Evolutionary conservation across 2,888 invertebrate genomes (phyloP).

Genomic region (Aplocera efformata): DNA sequence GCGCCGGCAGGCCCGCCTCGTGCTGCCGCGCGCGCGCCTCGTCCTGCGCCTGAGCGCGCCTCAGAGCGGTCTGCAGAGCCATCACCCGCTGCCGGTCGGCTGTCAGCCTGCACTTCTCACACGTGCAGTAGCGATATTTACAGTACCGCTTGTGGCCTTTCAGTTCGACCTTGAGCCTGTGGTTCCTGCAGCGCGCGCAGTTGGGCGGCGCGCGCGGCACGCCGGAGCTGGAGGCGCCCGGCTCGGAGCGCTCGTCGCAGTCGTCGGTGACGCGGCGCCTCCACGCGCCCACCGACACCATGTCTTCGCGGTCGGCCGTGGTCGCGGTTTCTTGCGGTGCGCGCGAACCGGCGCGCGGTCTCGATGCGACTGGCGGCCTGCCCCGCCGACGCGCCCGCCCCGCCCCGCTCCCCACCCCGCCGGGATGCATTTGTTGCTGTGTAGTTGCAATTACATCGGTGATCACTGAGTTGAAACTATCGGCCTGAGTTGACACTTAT

Average conservation of each 20-base stretch:
- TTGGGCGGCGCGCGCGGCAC: slow-evolving; percentile 92
- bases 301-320: slow-evolving; percentile 51
- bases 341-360: slow-evolving; percentile 49
- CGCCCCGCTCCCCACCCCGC: slow-evolving; percentile 49
- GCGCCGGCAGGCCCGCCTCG: slow-evolving; percentile 63
- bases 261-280: slow-evolving; percentile 72
- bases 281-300: slow-evolving; percentile 75
- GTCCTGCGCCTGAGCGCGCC: slow-evolving; percentile 92
- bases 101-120: slow-evolving; percentile 92
- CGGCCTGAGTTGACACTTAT: too few relatives aligned
- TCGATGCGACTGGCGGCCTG: slow-evolving; percentile 64
- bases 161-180: slow-evolving; percentile 91
- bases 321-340: slow-evolving; percentile 46
- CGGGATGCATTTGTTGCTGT: slow-evolving; percentile 69
- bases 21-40: slow-evolving; percentile 82
- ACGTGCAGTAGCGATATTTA: slow-evolving; percentile 90
- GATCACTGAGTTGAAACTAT: background rate
- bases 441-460: slow-evolving; percentile 46
- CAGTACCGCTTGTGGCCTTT: slow-evolving; percentile 97
- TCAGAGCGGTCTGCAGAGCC: slow-evolving; percentile 91
- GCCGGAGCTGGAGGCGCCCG: slow-evolving; percentile 77
- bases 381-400: slow-evolving; percentile 48
- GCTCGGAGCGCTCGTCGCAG: slow-evolving; percentile 72
- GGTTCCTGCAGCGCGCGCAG: slow-evolving; percentile 95
- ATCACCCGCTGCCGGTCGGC: slow-evolving; percentile 93